Conservation (phyloP, 2,113 vertebrate genomes). For the Taxidea taxus region DNA sequence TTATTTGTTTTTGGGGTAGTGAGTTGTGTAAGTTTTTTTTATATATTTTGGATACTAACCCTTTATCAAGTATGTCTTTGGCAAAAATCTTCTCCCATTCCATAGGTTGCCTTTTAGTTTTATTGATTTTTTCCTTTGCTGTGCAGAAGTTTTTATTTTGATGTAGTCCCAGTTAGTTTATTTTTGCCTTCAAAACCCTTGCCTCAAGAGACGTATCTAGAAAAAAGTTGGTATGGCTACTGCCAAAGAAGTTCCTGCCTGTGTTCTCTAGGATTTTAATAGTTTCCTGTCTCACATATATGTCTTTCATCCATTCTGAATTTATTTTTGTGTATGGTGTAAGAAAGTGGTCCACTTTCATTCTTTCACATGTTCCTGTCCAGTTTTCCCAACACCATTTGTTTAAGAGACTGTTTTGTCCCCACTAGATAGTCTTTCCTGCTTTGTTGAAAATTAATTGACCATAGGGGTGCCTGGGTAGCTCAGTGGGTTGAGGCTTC, state of each 20-base stretch:
- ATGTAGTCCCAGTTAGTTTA: not conserved
- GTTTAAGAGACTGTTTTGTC: not conserved
- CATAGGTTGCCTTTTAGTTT: not conserved
- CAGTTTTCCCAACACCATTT: not conserved
- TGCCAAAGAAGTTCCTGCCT: not conserved
- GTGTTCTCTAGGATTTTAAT: not conserved
- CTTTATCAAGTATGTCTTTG: not conserved
- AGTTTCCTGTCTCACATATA: not conserved
- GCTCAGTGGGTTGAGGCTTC: no score
- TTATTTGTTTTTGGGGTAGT: not conserved
- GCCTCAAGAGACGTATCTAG: not conserved
- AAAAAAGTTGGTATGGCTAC: not conserved
- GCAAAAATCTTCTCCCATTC: not conserved
- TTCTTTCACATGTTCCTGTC: not conserved
- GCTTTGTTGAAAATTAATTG: not conserved
- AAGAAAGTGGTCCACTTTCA: not conserved
- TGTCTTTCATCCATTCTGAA: not conserved
- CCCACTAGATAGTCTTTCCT: not conserved
- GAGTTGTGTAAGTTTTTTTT: not conserved
- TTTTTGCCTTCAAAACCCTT: not conserved
- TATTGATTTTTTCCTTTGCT: not conserved
- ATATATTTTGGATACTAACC: not conserved
- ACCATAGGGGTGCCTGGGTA: not conserved
- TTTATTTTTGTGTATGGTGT: not conserved
- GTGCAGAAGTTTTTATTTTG: not conserved